Evolutionary conservation across 2,888 invertebrate species (phyloP), one percentile per base, ranked within the genome.

Genomic region (Tetramorium bicarinatum): DNA sequence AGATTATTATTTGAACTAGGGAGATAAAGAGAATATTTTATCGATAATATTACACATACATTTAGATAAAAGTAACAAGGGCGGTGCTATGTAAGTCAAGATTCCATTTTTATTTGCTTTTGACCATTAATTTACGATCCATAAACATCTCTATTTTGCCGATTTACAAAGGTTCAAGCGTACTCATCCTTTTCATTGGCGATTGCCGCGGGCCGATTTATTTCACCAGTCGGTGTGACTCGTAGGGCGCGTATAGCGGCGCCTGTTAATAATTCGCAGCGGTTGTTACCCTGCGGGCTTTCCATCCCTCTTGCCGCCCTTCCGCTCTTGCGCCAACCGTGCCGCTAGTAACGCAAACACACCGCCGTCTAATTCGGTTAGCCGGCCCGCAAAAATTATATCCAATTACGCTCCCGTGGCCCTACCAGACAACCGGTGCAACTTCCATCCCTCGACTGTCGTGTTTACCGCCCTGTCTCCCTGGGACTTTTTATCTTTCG

Each of bases 361-460:
- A 89, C 88, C 85, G 84, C 87, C 89, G 87, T 79, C 91, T 92
- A 93, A 93, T 93, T 92, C 92, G 92, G 89, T 93, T 92, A 92
- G 91, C 89, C 88, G 90, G 87, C 82, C 89, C 90, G 88, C 91
- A 93, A 93, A 93, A 93, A 93, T 93, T 92, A 93, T 92, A 93
- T 92, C 91, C 91, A 93, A 93, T 92, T 93, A 93, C 91, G 91
- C 85, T 89, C 84, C 84, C 74, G 85, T 87, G 82, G 86, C 84
- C 87, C 86, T 75, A 85, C 86, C 85, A 91, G 84, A 82, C 85
- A 88, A 56, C 87, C 85, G 82, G 41, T 71, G 79, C 79, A 80
- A 80, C 79, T 80, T 72, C 81, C 82, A 86, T 82, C 74, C 44
- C 79, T 64, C 82, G 66, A 75, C 69, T 64, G 34, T 61, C 77